Conservation (phyloP, 2,888 invertebrate species). For the Orgyia antiqua region DNA sequence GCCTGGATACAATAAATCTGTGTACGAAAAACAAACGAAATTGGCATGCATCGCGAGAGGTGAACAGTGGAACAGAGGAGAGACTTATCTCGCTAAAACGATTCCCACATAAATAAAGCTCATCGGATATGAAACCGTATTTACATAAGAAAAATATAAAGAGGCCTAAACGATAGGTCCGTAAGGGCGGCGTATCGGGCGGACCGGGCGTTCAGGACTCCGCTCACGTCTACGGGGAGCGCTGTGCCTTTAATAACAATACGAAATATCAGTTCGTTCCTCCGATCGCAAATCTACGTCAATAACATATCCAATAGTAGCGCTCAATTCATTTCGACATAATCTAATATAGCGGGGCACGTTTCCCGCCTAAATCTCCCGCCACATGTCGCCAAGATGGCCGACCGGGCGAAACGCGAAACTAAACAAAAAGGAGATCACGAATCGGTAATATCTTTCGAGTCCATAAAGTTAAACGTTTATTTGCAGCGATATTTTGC, state of each 20-base stretch:
- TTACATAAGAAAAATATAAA: conserved; percentile 78
- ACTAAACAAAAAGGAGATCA: conserved; percentile 77
- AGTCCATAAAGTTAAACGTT: conserved; percentile 78
- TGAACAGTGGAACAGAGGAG: conserved; percentile 61
- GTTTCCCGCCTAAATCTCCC: conserved; percentile 76
- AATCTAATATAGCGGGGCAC: conserved; percentile 76
- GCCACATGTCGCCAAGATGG: conserved; percentile 79
- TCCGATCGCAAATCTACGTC: conserved; percentile 78
- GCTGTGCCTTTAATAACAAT: conserved; percentile 74
- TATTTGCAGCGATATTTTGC: conserved; percentile 77
- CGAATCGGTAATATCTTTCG: conserved; percentile 78
- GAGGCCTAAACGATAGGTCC: conserved; percentile 75
- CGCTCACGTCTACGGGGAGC: conserved; percentile 61
- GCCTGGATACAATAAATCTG: conserved; percentile 50
- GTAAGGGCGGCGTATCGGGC: conserved; percentile 64
- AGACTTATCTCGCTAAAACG: conserved; percentile 76
- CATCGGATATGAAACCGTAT: conserved; percentile 77
- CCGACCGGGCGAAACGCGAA: conserved; percentile 69
- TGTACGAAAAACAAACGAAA: conserved; percentile 55
- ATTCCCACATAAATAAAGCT: conserved; percentile 79
- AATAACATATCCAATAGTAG: conserved; percentile 79
- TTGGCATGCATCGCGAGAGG: conserved; percentile 64
- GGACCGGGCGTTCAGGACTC: conserved; percentile 45
- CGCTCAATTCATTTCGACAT: conserved; percentile 77
- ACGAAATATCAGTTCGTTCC: conserved; percentile 78